A percentile compares a stretch with the other conserved stretches of the same genome.
Evolutionary conservation across 2,113 vertebrate species (phyloP).

Genomic region (Takifugu flavidus): DNA sequence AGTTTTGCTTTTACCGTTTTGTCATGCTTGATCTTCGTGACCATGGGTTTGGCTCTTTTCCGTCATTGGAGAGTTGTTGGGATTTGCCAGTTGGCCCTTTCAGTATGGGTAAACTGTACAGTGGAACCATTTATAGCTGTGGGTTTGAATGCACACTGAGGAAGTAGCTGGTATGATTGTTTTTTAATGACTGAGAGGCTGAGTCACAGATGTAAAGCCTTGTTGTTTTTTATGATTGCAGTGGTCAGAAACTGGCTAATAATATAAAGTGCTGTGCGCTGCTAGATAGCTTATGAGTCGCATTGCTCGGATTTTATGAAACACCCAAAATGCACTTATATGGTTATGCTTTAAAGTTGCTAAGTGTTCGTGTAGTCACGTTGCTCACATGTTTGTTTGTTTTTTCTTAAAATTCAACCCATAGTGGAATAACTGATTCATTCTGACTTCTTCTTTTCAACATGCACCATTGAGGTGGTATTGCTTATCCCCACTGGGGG

Average conservation of each 20-base stretch:
- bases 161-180: constrained; percentile 52
- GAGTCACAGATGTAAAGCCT: constrained; percentile 54
- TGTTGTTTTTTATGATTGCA: constrained; percentile 57
- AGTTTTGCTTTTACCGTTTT: constrained; percentile 25
- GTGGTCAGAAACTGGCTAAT: constrained; percentile 20
- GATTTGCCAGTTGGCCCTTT: constrained; percentile 46
- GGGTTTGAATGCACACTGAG: constrained; percentile 49
- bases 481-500: constrained; percentile 18
- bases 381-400: constrained; percentile 3
- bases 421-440: constrained; percentile 32
- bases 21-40: constrained; percentile 30
- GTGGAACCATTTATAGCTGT: constrained; percentile 69
- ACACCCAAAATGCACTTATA: too few species aligned
- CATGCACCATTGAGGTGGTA: constrained; percentile 32
- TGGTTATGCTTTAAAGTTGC: too few species aligned
- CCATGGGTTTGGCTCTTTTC: constrained; percentile 31
- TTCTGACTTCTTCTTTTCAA: constrained; percentile 24
- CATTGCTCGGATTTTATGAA: too few species aligned
- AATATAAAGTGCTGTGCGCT: too few species aligned
- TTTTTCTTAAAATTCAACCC: constrained; percentile 21
- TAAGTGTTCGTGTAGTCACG: too few species aligned
- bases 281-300: too few species aligned
- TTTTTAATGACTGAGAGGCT: constrained; percentile 62
- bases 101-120: constrained; percentile 47
- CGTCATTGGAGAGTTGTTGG: constrained; percentile 41